Percentiles rank a stretch among this genome's conserved stretches.
Conservation (phyloP, 2,113 vertebrate genomes). For the Willisornis vidua region DNA sequence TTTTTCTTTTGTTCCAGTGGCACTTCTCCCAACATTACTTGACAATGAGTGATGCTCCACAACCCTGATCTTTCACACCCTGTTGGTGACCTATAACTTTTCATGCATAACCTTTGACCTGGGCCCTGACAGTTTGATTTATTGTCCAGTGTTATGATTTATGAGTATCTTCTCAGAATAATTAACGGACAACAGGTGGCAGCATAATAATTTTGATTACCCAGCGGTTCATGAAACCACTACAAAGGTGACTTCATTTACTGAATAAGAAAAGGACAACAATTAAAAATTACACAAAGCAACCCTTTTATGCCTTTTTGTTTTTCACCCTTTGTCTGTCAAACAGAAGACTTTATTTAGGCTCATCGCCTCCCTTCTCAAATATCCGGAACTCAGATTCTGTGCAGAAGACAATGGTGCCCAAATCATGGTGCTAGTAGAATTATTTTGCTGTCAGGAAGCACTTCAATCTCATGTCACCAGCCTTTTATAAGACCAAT, state of each 20-base stretch:
- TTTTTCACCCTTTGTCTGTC: constrained; percentile 59
- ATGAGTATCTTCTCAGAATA: constrained; percentile 97
- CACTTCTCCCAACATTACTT: constrained; percentile 87
- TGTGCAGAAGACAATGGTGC: constrained; percentile 31
- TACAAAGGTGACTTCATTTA: constrained; percentile 88
- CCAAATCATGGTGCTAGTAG: neutral
- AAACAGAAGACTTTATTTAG: constrained; percentile 73
- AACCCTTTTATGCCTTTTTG: constrained; percentile 65
- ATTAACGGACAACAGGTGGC: constrained; percentile 99
- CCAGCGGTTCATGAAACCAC: constrained; percentile 85
- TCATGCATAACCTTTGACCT: constrained; percentile 89
- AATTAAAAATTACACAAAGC: constrained; percentile 79
- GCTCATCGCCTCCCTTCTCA: constrained; percentile 41
- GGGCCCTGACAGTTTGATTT: constrained; percentile 98
- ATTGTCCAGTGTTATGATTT: constrained; percentile 99
- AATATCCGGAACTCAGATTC: constrained; percentile 13
- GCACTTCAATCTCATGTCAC: constrained; percentile 46
- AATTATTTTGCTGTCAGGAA: constrained; percentile 26
- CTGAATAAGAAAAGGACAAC: constrained; percentile 76
- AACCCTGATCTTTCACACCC: constrained; percentile 90
- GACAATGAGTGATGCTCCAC: constrained; percentile 96
- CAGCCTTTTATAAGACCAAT: neutral
- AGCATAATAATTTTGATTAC: constrained; percentile 88
- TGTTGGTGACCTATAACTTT: constrained; percentile 93
- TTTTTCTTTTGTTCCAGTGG: constrained; percentile 90